These are phyloP conservation scores for Drosophila micromelanica DNA, from an alignment of 1,140 invertebrate species.

Conservation along the genomic window DNA sequence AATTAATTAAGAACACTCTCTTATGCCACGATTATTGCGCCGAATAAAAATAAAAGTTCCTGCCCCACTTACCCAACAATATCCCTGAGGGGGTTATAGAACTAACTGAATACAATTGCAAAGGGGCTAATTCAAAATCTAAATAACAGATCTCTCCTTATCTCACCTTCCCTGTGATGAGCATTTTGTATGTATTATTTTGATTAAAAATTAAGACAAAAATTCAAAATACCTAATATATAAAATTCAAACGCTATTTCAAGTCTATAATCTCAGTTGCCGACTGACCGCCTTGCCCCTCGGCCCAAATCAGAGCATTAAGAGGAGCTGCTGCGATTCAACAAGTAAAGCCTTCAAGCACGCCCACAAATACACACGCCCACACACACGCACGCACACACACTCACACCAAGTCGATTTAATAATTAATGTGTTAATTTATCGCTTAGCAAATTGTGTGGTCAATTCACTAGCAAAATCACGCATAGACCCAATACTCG, in stretches of 20 bases:
- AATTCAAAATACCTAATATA: too few relatives aligned
- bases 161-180: too few relatives aligned
- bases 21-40: conserved; percentile 13
- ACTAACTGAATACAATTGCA: too few relatives aligned
- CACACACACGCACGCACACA: conserved; percentile 13
- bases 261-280: conserved; percentile 18
- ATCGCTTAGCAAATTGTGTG: conserved; percentile 79
- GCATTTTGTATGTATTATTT: too few relatives aligned
- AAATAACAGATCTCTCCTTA: too few relatives aligned
- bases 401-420: conserved; percentile 25
- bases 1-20: conserved; percentile 67
- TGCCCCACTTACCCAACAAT: not conserved
- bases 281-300: not conserved
- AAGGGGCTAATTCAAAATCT: too few relatives aligned
- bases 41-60: conserved; percentile 1
- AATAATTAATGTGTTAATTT: conserved; percentile 80
- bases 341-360: conserved; percentile 20
- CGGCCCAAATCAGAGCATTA: conserved; percentile 9
- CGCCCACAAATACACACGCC: not conserved
- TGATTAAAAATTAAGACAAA: too few relatives aligned
- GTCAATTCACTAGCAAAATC: conserved; percentile 72
- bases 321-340: not conserved
- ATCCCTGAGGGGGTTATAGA: too few relatives aligned
- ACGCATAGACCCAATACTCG: conserved; percentile 48
- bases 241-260: not conserved